phyloP scores from a whole-genome alignment of 2,797 vertebrate genomes.

The Catamblyrhynchus diadema region DNA sequence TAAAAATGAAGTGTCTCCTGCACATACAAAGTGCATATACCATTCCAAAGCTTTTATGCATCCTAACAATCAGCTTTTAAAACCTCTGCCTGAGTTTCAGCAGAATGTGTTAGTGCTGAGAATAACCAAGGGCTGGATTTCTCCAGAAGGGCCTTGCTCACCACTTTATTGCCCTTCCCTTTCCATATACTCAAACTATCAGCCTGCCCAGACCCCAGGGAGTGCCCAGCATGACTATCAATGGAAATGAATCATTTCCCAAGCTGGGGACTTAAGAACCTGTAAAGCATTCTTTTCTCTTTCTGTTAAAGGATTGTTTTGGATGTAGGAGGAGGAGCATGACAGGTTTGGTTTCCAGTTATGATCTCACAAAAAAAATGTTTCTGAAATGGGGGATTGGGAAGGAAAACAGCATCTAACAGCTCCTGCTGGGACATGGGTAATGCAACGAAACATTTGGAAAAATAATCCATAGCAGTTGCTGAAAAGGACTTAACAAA shows the following conservation, averaged over 20 bases:
- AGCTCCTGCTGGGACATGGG: neutral
- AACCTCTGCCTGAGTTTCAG: neutral
- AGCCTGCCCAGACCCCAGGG: neutral
- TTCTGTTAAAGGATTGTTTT: neutral
- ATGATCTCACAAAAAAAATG: neutral
- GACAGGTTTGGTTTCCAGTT: neutral
- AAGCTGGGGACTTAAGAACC: neutral
- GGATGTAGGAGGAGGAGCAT: neutral
- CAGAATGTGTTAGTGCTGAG: neutral
- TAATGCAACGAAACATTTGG: neutral
- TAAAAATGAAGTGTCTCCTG: neutral
- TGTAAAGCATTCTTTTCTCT: neutral
- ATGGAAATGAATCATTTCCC: neutral
- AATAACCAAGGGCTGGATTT: neutral
- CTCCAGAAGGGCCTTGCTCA: neutral
- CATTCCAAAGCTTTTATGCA: neutral
- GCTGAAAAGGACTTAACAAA: neutral
- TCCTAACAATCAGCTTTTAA: neutral
- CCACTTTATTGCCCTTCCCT: neutral
- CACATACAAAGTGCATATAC: neutral
- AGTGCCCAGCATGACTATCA: fast-evolving
- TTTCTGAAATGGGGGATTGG: neutral
- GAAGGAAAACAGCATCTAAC: neutral
- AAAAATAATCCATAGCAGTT: neutral
- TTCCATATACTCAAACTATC: neutral